phyloP scores from a whole-genome alignment of 1,140 invertebrate species.

The Phymorhynchus buccinoides region DNA sequence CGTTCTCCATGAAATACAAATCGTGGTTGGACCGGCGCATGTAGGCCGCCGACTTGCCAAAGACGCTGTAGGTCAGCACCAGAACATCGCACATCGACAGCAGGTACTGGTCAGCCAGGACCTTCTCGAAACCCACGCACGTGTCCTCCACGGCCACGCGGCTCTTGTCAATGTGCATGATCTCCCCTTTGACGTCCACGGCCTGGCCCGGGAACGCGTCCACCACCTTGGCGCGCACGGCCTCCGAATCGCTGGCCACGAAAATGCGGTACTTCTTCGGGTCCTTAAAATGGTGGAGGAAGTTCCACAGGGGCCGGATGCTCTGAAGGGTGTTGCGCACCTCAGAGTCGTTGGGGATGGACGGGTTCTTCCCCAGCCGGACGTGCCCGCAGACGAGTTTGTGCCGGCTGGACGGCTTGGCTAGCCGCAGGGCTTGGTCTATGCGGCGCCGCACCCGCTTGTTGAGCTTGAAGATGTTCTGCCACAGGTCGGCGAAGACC shows the following conservation, averaged over 20 bases:
- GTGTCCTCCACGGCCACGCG: constrained; percentile 37
- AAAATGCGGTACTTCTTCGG: constrained; percentile 49
- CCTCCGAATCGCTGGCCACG: constrained; percentile 55
- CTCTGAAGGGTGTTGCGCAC: constrained; percentile 48
- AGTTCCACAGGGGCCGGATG: constrained; percentile 50
- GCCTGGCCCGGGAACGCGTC: constrained; percentile 42
- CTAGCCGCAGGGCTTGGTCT: constrained; percentile 38
- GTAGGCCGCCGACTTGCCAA: constrained; percentile 52
- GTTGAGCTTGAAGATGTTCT: constrained; percentile 51
- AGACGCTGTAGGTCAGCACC: constrained; percentile 54
- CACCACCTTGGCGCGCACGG: constrained; percentile 45
- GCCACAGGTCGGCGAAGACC: constrained; percentile 52
- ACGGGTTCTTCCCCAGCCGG: constrained; percentile 52
- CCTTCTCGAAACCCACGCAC: constrained; percentile 51
- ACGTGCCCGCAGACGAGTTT: constrained; percentile 56
- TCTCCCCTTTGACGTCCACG: constrained; percentile 49
- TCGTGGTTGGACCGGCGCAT: constrained; percentile 51
- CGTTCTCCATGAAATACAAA: constrained; percentile 50
- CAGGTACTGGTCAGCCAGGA: constrained; percentile 55
- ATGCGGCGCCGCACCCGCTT: constrained; percentile 46
- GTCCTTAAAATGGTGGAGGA: constrained; percentile 47
- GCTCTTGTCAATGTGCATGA: constrained; percentile 53
- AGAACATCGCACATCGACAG: constrained; percentile 53
- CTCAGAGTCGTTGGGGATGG: constrained; percentile 52
- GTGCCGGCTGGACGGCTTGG: constrained; percentile 38